phyloP scores from a whole-genome alignment of 2,888 invertebrate species.

The Chorisops tibialis region DNA sequence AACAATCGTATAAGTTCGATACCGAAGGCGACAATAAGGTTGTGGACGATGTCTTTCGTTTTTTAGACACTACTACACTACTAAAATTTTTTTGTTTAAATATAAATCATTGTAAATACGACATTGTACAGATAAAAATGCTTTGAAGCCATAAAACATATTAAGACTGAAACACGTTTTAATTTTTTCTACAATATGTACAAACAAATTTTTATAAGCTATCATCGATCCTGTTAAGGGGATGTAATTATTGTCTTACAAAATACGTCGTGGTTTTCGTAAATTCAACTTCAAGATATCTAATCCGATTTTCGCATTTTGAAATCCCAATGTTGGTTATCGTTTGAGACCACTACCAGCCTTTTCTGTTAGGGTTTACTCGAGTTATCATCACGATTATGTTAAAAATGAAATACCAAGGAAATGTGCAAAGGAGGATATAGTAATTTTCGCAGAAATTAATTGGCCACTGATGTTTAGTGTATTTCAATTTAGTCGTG shows the following conservation, averaged over 20 bases:
- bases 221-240: too few relatives aligned
- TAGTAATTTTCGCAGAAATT: conserved; percentile 84
- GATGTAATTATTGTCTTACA: too few relatives aligned
- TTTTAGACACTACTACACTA: conserved; percentile 51
- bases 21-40: conserved; percentile 59
- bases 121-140: conserved; percentile 18
- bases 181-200: too few relatives aligned
- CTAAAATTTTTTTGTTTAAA: not conserved
- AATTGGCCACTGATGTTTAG: conserved; percentile 85
- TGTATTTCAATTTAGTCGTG: too few relatives aligned
- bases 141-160: conserved; percentile 10
- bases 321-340: too few relatives aligned
- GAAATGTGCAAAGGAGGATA: conserved; percentile 78
- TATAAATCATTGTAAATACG: conserved; percentile 26
- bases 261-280: too few relatives aligned
- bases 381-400: too few relatives aligned
- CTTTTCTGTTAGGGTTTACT: too few relatives aligned
- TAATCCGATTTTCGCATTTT: too few relatives aligned
- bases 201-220: too few relatives aligned
- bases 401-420: conserved; percentile 64
- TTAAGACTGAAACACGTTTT: conserved; percentile 17
- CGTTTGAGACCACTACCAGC: too few relatives aligned
- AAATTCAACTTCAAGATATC: too few relatives aligned
- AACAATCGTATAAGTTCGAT: conserved; percentile 43
- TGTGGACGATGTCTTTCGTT: conserved; percentile 67